Conservation (phyloP, 1,140 invertebrate genomes). For the Heliconius hewitsoni region DNA sequence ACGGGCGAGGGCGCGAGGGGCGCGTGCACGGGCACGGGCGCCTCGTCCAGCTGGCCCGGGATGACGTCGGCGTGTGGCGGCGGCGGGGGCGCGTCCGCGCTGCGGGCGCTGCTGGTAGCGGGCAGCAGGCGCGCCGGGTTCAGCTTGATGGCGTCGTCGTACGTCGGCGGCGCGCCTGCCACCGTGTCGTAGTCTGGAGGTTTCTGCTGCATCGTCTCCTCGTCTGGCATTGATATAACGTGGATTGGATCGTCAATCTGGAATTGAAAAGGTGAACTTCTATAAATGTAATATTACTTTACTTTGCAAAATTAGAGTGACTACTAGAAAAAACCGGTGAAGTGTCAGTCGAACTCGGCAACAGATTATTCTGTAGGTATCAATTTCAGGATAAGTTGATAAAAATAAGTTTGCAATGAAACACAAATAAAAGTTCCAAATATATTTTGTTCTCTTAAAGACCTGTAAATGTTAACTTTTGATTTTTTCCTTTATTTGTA, state of each 20-base stretch:
- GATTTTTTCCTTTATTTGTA: too few relatives aligned
- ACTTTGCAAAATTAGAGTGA: too few relatives aligned
- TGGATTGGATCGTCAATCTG: conserved; percentile 85
- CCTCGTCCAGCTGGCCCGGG: conserved; percentile 67
- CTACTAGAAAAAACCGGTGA: too few relatives aligned
- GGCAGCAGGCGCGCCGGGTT: conserved; percentile 81
- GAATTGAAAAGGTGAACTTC: conserved; percentile 46
- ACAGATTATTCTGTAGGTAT: too few relatives aligned
- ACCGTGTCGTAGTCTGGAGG: conserved; percentile 88
- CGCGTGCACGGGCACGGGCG: conserved; percentile 54
- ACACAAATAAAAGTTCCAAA: too few relatives aligned
- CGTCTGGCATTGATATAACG: conserved; percentile 84
- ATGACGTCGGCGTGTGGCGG: conserved; percentile 49
- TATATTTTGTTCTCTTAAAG: too few relatives aligned
- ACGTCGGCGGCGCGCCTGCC: conserved; percentile 85
- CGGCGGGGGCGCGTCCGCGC: conserved; percentile 36
- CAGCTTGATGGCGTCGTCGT: conserved; percentile 88
- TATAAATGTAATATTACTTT: too few relatives aligned
- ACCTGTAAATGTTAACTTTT: too few relatives aligned
- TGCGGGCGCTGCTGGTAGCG: conserved; percentile 60
- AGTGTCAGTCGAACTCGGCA: too few relatives aligned
- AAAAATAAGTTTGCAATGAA: too few relatives aligned
- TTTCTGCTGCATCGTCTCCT: conserved; percentile 83
- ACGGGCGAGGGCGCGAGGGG: conserved; percentile 47
- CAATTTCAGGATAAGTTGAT: too few relatives aligned